Conservation (phyloP, 2,888 invertebrate genomes). For the Harpalus rufipes region DNA sequence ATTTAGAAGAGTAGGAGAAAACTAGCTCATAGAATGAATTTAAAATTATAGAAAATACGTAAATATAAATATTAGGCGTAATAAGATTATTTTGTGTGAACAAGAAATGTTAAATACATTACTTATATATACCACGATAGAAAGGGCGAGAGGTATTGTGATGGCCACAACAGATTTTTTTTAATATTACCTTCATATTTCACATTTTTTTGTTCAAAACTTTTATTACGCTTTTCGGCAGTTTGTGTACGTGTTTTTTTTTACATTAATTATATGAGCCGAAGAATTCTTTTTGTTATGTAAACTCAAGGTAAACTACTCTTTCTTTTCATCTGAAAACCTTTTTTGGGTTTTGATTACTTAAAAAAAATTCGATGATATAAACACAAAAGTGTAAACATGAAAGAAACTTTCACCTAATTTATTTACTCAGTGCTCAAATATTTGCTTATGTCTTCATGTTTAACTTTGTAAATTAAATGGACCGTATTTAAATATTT, state of each 20-base stretch:
- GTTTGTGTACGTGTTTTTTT: neutral
- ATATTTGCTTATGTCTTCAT: neutral
- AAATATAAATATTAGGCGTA: too few species aligned
- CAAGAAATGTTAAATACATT: too few species aligned
- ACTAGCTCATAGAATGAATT: too few species aligned
- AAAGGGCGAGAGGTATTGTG: too few species aligned
- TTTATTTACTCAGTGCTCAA: neutral
- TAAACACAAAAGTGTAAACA: neutral
- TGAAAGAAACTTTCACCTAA: slow-evolving; percentile 11
- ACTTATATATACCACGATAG: too few species aligned
- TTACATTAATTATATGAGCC: neutral
- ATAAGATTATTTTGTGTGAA: too few species aligned
- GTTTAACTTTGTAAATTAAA: neutral
- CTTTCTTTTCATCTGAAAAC: neutral
- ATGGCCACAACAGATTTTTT: too few species aligned
- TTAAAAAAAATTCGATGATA: neutral
- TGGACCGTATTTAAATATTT: neutral
- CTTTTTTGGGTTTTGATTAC: neutral
- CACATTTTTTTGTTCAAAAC: neutral
- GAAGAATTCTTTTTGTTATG: neutral
- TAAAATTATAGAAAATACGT: too few species aligned
- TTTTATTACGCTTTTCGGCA: neutral
- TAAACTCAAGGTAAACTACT: slow-evolving; percentile 6
- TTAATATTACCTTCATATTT: too few species aligned
- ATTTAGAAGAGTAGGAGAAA: too few species aligned